These are phyloP conservation scores for Neostethus bicornis DNA, from an alignment of 2,797 vertebrate genomes.

Conservation along the genomic window DNA sequence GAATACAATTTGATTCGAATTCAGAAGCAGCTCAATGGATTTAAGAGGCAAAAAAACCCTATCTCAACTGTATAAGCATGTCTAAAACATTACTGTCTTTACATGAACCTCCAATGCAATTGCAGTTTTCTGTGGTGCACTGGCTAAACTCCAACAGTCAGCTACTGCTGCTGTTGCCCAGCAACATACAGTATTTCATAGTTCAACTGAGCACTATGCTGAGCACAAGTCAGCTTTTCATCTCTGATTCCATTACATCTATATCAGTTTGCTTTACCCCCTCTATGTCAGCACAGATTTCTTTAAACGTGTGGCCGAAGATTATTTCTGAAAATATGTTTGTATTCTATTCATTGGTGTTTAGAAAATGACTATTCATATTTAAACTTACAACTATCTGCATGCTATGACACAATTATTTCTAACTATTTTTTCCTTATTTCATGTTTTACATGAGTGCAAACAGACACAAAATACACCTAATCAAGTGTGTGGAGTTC, in stretches of 20 bases:
- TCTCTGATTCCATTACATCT: conserved; percentile 44
- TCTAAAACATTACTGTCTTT: conserved; percentile 40
- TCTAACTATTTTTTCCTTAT: background rate
- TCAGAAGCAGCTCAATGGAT: background rate
- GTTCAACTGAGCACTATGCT: conserved; percentile 74
- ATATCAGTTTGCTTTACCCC: conserved; percentile 10
- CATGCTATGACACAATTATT: background rate
- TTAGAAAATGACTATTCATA: background rate
- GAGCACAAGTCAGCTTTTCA: conserved; percentile 74
- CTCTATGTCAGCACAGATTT: conserved; percentile 19
- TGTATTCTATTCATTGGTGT: background rate
- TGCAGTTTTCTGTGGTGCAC: conserved; percentile 68
- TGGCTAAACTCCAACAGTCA: conserved; percentile 77
- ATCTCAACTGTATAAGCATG: conserved; percentile 22
- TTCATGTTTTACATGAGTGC: background rate
- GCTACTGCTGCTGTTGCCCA: conserved; percentile 79
- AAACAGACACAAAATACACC: background rate
- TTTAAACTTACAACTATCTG: background rate
- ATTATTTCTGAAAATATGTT: conserved; percentile 1
- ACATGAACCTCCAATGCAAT: conserved; percentile 68
- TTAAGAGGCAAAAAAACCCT: conserved; percentile 7
- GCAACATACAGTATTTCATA: conserved; percentile 84
- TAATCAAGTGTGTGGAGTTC: too few relatives aligned
- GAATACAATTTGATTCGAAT: background rate
- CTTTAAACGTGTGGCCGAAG: conserved; percentile 1